Percentiles rank a stretch among this genome's conserved stretches.
Evolutionary conservation across 2,797 vertebrate species (phyloP).

Genomic region (Hafferia zeledoni): DNA sequence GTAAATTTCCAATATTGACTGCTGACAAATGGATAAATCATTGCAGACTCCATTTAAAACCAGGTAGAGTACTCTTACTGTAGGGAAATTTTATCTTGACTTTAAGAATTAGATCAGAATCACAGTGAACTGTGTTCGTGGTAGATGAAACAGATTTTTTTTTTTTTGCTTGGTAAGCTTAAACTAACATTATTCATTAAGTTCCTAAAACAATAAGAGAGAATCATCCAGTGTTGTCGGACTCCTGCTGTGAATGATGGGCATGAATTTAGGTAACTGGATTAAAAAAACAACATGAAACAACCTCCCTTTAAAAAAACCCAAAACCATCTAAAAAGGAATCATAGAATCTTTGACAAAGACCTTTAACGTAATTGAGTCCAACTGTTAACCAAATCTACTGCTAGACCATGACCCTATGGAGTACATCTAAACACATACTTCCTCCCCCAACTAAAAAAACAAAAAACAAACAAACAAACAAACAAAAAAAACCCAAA

Average conservation of each 20-base stretch:
- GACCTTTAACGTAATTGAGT: neutral
- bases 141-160: neutral
- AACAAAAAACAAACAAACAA: too few species aligned
- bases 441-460: too few species aligned
- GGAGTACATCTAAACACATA: neutral
- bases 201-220: neutral
- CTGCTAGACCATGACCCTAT: neutral
- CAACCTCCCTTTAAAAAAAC: neutral
- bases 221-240: neutral
- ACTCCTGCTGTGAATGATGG: neutral
- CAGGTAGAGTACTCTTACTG: neutral
- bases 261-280: neutral
- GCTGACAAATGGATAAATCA: neutral
- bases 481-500: neutral
- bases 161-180: neutral
- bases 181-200: neutral
- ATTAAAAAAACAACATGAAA: neutral
- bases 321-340: neutral
- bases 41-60: neutral
- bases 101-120: neutral
- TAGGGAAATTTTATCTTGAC: neutral
- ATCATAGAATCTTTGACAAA: neutral
- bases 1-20: neutral
- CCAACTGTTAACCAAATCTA: neutral
- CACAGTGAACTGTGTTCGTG: neutral